These are phyloP conservation scores for Mungos mungo DNA, from an alignment of 2,113 vertebrate species.

Conservation along the genomic window DNA sequence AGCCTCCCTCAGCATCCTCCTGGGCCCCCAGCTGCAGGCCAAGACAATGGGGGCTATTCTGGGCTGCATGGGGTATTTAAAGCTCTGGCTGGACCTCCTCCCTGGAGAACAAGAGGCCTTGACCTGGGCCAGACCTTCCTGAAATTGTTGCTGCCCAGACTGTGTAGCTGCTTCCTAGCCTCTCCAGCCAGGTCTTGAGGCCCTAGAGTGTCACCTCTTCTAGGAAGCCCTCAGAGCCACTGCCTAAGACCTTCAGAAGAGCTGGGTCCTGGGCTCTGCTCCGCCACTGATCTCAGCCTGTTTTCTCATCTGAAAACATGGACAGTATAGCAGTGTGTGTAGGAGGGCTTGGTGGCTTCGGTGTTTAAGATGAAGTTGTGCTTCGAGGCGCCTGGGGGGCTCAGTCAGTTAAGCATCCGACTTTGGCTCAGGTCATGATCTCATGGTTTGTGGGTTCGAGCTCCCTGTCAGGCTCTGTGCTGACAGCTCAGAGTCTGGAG, in stretches of 20 bases:
- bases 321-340: background rate
- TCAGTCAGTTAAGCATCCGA: no score
- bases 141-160: constrained; percentile 63
- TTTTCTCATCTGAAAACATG: background rate
- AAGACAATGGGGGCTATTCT: constrained; percentile 73
- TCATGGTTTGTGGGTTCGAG: no score
- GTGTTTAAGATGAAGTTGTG: background rate
- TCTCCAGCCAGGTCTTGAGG: background rate
- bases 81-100: constrained; percentile 50
- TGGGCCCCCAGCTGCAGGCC: background rate
- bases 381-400: background rate
- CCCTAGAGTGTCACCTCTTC: background rate
- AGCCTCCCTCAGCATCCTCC: constrained; percentile 12
- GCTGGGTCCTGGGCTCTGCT: background rate
- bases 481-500: no score
- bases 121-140: constrained; percentile 67
- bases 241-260: background rate
- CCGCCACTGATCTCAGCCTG: background rate
- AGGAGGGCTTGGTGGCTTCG: background rate
- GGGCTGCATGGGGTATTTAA: constrained; percentile 61
- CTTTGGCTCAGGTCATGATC: no score
- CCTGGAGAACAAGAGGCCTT: constrained; percentile 40
- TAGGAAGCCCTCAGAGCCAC: background rate
- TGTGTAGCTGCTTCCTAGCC: background rate
- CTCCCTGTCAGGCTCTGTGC: no score